These are phyloP conservation scores for Zaprionus nigranus DNA, from an alignment of 1,140 invertebrate species.

Conservation along the genomic window DNA sequence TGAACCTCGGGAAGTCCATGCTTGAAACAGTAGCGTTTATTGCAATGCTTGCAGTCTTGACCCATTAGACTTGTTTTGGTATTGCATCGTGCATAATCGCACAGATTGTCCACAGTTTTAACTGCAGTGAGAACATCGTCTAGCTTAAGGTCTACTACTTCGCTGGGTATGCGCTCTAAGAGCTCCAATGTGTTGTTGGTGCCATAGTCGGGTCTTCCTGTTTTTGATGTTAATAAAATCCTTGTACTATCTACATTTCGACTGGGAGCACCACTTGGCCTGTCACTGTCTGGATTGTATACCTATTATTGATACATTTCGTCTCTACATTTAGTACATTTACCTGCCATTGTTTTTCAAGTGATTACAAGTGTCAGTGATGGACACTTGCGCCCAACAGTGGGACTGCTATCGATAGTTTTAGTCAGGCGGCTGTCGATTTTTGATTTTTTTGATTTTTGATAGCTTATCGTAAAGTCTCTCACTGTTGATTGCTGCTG, in stretches of 20 bases:
- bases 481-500: too few relatives aligned
- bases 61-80: slow-evolving; percentile 82
- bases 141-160: slow-evolving; percentile 73
- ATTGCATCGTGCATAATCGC: slow-evolving; percentile 75
- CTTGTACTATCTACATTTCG: slow-evolving; percentile 39
- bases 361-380: background rate
- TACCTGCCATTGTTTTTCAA: slow-evolving; percentile 53
- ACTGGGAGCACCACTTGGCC: slow-evolving; percentile 1
- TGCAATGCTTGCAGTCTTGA: slow-evolving; percentile 71
- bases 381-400: too few relatives aligned
- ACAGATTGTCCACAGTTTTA: slow-evolving; percentile 77
- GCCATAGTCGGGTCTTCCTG: slow-evolving; percentile 58
- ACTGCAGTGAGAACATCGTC: slow-evolving; percentile 80
- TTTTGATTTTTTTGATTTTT: too few relatives aligned
- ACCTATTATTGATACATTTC: slow-evolving; percentile 20
- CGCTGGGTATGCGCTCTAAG: slow-evolving; percentile 71
- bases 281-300: slow-evolving; percentile 27
- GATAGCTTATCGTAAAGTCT: too few relatives aligned
- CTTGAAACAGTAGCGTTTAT: slow-evolving; percentile 79
- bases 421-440: too few relatives aligned
- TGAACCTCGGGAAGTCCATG: slow-evolving; percentile 81
- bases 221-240: slow-evolving; percentile 18
- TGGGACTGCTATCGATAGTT: too few relatives aligned
- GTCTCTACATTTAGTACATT: background rate
- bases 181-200: slow-evolving; percentile 80